Percentiles rank a stretch among this genome's conserved stretches.
phyloP scores from a whole-genome alignment of 2,113 vertebrate species.

The Tenebrosternarchus preto region DNA sequence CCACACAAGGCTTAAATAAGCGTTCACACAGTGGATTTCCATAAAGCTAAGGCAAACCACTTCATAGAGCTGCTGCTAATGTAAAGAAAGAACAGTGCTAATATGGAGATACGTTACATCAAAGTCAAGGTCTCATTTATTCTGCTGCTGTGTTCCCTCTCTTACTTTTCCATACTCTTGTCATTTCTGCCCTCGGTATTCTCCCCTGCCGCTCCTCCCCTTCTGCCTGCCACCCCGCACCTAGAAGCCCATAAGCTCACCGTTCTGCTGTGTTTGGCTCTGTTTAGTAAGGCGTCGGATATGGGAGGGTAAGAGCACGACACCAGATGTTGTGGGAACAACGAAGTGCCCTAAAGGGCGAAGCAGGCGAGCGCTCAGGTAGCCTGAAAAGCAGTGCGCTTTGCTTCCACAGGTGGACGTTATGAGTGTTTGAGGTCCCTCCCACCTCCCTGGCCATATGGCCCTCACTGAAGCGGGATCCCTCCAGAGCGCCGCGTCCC shows the following conservation, averaged over 20 bases:
- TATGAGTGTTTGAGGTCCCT: conserved; percentile 37
- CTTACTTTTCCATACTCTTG: background rate
- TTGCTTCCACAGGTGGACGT: conserved; percentile 45
- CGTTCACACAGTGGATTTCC: conserved; percentile 10
- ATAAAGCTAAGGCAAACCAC: background rate
- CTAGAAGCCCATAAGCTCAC: background rate
- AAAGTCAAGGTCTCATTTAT: conserved; percentile 1
- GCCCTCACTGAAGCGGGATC: conserved; percentile 32
- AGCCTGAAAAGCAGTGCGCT: conserved; percentile 41
- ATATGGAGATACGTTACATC: background rate
- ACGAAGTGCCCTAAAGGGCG: conserved; percentile 54
- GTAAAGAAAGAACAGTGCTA: background rate
- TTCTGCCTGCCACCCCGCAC: background rate
- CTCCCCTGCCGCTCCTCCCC: background rate
- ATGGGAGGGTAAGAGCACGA: conserved; percentile 22
- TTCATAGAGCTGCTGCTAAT: conserved; percentile 13
- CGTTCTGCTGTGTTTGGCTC: conserved; percentile 33
- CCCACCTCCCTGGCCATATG: conserved; percentile 55
- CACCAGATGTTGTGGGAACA: conserved; percentile 57
- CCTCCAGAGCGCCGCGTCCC: conserved; percentile 10
- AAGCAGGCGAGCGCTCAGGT: conserved; percentile 16
- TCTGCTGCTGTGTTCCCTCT: background rate
- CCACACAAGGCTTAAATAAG: conserved; percentile 31
- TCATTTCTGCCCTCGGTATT: background rate
- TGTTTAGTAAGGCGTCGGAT: conserved; percentile 31